Base-by-base conservation (phyloP, 1,140 invertebrate species). In the Araneus ventricosus region DNA sequence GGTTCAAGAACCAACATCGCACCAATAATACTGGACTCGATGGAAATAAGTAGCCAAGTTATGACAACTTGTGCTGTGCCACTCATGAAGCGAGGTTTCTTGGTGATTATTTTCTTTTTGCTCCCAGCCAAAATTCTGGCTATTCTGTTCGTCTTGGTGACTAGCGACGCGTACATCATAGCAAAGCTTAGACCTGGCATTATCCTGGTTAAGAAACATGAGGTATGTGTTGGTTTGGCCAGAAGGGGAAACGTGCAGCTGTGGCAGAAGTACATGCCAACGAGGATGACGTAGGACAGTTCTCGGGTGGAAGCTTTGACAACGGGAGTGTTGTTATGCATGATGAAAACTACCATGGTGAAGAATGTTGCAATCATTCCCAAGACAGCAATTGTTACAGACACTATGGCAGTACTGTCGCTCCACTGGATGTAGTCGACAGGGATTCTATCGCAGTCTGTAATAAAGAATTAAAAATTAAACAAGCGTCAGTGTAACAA, bases 81-180 rank as follows among this genome's bases (percentile, higher is more conserved):
- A 80, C 95, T 96, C 95, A 97, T 96, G 94, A 97, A 97, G n/a
- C 96, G 94, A 20, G 97, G 97, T 94, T 98, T 98, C 93, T 97
- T 96, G 2, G 97, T 98, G 70, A 98, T 97, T 91, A 98, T 97
- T 87, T 96, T 95, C 95, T 98, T 98, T 95, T 98, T 98, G 82
- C 97, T 97, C 1, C 97, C 97, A 20, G 97, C 97, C 59, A 98
- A 96, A 94, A 98, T 98, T 27, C 98, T 95, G 0, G 97, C 97
- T 61, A 98, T 98, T 85, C 98, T 96, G 95, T 98, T 98, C 0
- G 98, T 98, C 96, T 98, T 98, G 4, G 97, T 98, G 4, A 98
- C 96, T 22, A 98, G 95, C 7, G 97, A 97, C 0, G 97, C 97
- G 95, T 98, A 98, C 93, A 98, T 98, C 95, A 98, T 97, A 0